Evolutionary conservation across 1,140 invertebrate genomes (phyloP), one percentile per base, ranked within the genome.

Genomic region (Helicoverpa zea): DNA sequence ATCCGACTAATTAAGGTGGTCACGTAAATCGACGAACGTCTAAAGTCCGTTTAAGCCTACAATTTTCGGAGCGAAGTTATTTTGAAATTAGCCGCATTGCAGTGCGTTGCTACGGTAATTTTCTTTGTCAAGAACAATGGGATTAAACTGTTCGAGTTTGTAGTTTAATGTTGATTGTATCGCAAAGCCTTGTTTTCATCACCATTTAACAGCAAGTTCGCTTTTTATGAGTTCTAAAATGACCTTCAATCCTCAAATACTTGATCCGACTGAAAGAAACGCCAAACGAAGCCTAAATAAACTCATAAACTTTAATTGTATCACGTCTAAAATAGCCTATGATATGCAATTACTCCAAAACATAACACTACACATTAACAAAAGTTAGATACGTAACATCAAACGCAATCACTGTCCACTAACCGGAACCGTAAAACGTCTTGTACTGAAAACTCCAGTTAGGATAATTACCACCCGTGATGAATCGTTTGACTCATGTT

Each of bases 1-100:
- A 83, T 80, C 84, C 83, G 76, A 83, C 85, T 90, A 90, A 90
- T 90, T 89, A 90, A 90, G 83, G 87, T 84, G 83, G 84, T 85
- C 85, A 85, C 85, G 86, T 84, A 87, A 89, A 86, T 89, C 82
- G 83, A 81, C 73, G 78, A 80, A 66, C 81, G 76, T 83, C 76
- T 68, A 82, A 86, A 84, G 82, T 82, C 82, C 63, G 70, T 81
- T 80, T 86, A 84, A 87, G 82, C 83, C 80, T 80, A 82, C 83
- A 81, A 82, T 86, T 87, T 85, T 84, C 82, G 59, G 63, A 61
- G 81, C 63, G 56, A 80, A 81, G 74, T 81, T 83, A 83, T 80
- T 84, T 72, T 78, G 76, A 75, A 83, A 83, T 84, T 82, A 85
- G 73, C 84, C 82, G 82, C 85, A 85, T 81, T 88, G 85, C 83